Percentiles rank a stretch among this genome's conserved stretches.
phyloP scores from a whole-genome alignment of 2,113 vertebrate genomes.

The Ceyx cyanopectus region DNA sequence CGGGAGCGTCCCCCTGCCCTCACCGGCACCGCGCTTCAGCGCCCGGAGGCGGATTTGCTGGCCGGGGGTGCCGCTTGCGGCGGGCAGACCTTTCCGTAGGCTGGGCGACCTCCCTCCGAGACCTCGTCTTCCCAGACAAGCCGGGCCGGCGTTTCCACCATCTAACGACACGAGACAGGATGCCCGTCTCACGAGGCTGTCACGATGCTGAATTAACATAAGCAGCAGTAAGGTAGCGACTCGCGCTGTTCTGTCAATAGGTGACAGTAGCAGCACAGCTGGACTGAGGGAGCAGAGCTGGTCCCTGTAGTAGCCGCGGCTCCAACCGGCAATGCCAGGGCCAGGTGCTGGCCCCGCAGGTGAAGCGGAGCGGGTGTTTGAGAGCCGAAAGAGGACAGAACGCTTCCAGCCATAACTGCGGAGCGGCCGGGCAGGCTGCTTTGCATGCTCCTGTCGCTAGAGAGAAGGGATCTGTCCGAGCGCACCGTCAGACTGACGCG shows the following conservation, averaged over 20 bases:
- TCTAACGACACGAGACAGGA: fast-evolving
- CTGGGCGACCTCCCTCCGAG: background rate
- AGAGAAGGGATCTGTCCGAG: background rate
- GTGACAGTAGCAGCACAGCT: background rate
- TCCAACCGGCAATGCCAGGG: background rate
- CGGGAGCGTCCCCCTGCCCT: background rate
- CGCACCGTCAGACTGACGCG: background rate
- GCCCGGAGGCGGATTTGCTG: background rate
- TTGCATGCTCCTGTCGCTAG: background rate
- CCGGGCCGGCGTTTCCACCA: background rate
- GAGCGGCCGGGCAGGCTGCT: background rate
- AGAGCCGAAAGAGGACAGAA: background rate
- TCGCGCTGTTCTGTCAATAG: background rate
- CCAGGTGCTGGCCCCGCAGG: background rate
- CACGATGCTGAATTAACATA: background rate
- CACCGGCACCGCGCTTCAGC: background rate
- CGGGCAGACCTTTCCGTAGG: fast-evolving
- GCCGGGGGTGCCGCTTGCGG: background rate
- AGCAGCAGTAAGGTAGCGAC: background rate
- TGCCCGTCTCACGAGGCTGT: background rate
- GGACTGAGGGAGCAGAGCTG: background rate
- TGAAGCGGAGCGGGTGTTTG: background rate
- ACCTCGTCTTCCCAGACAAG: background rate
- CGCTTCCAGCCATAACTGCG: background rate
- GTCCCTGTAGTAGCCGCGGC: background rate